Conservation (phyloP, 30 jellyfish, hydroid and myxozoan species). For the Hydractinia symbiolongicarpus region DNA sequence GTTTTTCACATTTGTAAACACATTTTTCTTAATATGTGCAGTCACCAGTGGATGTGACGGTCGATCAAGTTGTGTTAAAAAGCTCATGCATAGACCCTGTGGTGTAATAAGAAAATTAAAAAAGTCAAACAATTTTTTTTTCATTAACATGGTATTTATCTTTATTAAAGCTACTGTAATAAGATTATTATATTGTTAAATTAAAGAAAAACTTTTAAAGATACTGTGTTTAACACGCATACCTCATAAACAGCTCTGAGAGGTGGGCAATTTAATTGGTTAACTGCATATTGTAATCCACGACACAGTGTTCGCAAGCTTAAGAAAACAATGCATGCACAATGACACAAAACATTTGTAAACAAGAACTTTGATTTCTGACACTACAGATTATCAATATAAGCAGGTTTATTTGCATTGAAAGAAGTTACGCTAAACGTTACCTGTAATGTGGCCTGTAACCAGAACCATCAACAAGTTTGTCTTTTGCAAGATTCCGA, state of each 20-base stretch:
- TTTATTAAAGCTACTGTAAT: too few species aligned
- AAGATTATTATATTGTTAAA: too few species aligned
- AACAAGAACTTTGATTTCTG: too few species aligned
- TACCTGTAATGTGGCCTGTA: slow-evolving; percentile 95
- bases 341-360: background rate
- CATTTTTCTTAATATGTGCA: slow-evolving; percentile 44
- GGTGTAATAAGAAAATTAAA: background rate
- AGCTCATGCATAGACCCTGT: slow-evolving; percentile 92
- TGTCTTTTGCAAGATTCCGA: slow-evolving; percentile 63
- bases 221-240: background rate
- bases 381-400: too few species aligned
- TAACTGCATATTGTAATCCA: slow-evolving; percentile 68
- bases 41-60: slow-evolving; percentile 80
- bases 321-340: background rate
- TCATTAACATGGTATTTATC: too few species aligned
- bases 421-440: background rate
- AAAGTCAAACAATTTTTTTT: too few species aligned
- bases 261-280: slow-evolving; percentile 51
- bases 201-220: too few species aligned
- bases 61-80: slow-evolving; percentile 77
- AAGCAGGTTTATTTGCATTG: too few species aligned
- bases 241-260: slow-evolving; percentile 94
- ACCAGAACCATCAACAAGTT: slow-evolving; percentile 81
- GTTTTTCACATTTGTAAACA: slow-evolving; percentile 51
- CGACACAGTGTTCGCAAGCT: slow-evolving; percentile 96